A percentile compares a stretch with the other conserved stretches of the same genome.
Conservation (phyloP, 23 tunicate genomes). For the Halocynthia aurantium region DNA sequence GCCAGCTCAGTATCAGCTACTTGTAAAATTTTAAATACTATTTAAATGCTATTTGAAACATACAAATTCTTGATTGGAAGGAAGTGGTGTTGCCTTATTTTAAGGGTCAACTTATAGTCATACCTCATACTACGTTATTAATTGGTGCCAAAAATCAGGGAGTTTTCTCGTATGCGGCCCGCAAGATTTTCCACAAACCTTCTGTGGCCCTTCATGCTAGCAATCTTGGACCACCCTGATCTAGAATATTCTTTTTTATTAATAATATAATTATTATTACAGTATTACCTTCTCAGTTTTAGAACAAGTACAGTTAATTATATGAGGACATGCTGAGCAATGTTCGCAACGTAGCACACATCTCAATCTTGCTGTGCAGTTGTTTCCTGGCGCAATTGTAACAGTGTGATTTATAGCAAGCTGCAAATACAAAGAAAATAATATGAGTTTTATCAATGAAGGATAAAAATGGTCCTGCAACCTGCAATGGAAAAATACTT, state of each 20-base stretch:
- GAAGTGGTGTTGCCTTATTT: background rate
- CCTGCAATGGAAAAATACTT: too few relatives aligned
- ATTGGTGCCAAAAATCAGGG: too few relatives aligned
- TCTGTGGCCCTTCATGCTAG: too few relatives aligned
- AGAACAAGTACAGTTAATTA: slow-evolving; percentile 59
- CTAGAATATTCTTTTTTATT: background rate
- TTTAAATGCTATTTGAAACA: too few relatives aligned
- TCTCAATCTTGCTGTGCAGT: slow-evolving; percentile 56
- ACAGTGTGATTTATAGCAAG: slow-evolving; percentile 56
- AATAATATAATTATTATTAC: slow-evolving; percentile 5
- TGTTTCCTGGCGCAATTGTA: slow-evolving; percentile 8
- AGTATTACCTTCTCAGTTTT: slow-evolving; percentile 6
- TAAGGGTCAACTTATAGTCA: background rate
- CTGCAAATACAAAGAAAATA: slow-evolving; percentile 14
- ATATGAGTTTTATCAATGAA: background rate
- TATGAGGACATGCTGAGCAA: slow-evolving; percentile 81
- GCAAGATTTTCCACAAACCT: too few relatives aligned
- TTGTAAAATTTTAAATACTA: too few relatives aligned
- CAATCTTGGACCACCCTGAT: too few relatives aligned
- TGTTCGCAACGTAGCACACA: slow-evolving; percentile 61
- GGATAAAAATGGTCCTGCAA: too few relatives aligned
- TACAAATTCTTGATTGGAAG: background rate
- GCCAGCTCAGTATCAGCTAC: too few relatives aligned
- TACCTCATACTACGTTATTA: too few relatives aligned
- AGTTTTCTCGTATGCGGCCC: too few relatives aligned